phyloP scores from a whole-genome alignment of 2,888 invertebrate species.

The Parochlus steinenii region DNA sequence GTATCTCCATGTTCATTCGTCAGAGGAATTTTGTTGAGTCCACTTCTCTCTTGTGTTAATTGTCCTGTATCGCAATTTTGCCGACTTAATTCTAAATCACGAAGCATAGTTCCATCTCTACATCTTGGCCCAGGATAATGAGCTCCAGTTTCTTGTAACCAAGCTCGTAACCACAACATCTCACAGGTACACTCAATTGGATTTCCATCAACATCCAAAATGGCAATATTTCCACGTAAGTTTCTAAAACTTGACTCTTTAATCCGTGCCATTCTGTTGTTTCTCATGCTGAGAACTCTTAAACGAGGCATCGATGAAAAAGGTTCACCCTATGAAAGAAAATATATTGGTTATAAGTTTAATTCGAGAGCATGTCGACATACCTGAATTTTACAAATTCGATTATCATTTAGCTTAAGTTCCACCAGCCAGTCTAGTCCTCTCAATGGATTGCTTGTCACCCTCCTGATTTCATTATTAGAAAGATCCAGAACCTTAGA shows the following conservation, averaged over 20 bases:
- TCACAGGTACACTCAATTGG: conserved; percentile 69
- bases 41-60: conserved; percentile 1
- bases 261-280: conserved; percentile 58
- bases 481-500: conserved; percentile 75
- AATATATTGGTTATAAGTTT: too few species aligned
- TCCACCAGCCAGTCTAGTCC: conserved; percentile 77
- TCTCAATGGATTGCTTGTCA: conserved; percentile 50
- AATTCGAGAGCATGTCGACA: too few species aligned
- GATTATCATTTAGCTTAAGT: conserved; percentile 68
- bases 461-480: conserved; percentile 52
- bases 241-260: conserved; percentile 58
- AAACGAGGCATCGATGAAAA: conserved; percentile 72
- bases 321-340: conserved; percentile 40
- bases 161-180: conserved; percentile 66
- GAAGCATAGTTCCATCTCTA: conserved; percentile 58
- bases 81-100: conserved; percentile 51
- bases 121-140: conserved; percentile 54
- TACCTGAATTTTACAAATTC: conserved; percentile 56
- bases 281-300: conserved; percentile 59
- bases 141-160: conserved; percentile 58
- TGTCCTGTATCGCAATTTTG: conserved; percentile 41
- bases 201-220: conserved; percentile 73
- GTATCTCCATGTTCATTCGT: conserved; percentile 56
- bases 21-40: conserved; percentile 35
- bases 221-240: conserved; percentile 62